These are phyloP conservation scores for Spea hammondii DNA, from an alignment of 2,797 vertebrate genomes.

Conservation along the genomic window DNA sequence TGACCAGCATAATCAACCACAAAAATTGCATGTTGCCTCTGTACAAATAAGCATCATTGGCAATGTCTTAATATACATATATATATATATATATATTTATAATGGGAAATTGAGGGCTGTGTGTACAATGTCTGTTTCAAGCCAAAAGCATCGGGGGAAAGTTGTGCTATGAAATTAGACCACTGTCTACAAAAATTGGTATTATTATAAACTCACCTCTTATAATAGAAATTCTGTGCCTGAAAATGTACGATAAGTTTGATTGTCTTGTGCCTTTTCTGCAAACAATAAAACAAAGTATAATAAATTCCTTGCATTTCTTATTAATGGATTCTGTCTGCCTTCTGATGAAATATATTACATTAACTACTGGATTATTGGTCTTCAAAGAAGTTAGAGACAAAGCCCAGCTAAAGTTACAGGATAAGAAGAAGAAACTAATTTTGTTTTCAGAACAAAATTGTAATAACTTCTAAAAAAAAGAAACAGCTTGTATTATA, in stretches of 20 bases:
- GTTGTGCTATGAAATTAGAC: conserved; percentile 6
- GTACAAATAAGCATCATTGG: background rate
- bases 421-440: background rate
- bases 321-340: background rate
- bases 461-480: conserved; percentile 2
- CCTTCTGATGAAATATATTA: background rate
- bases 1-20: background rate
- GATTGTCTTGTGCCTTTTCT: background rate
- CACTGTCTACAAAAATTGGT: conserved; percentile 1
- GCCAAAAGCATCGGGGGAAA: background rate
- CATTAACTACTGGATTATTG: background rate
- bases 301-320: background rate
- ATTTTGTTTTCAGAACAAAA: conserved; percentile 1
- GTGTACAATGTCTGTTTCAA: background rate
- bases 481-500: background rate
- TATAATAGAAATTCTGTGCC: background rate
- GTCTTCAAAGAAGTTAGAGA: background rate
- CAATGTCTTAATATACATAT: background rate
- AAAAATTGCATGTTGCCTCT: background rate
- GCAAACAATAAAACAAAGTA: background rate
- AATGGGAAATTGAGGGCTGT: background rate
- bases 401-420: background rate
- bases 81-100: background rate
- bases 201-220: background rate
- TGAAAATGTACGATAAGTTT: background rate